Evolutionary conservation across 1,140 invertebrate species (phyloP).

Genomic region (Brachystomella parvula): DNA sequence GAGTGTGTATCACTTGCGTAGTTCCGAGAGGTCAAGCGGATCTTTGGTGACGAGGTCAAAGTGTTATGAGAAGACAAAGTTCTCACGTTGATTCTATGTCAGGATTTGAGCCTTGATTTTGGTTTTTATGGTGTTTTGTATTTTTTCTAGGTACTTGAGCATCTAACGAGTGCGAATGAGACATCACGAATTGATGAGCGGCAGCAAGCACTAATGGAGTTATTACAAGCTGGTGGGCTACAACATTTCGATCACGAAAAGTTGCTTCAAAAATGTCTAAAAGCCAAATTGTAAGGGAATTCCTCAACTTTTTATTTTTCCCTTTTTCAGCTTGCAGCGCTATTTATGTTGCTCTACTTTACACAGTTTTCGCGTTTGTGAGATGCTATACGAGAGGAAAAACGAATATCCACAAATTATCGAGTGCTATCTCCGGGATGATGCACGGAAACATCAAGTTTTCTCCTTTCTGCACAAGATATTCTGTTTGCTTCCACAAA

Average conservation of each 20-base stretch:
- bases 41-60: too few species aligned
- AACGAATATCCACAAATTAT: conserved; percentile 52
- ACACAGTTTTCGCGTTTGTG: conserved; percentile 54
- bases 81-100: too few species aligned
- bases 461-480: conserved; percentile 43
- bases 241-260: conserved; percentile 51
- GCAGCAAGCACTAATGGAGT: conserved; percentile 69
- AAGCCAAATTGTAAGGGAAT: conserved; percentile 56
- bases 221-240: conserved; percentile 62
- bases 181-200: conserved; percentile 58
- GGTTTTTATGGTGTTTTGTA: conserved; percentile 20
- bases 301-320: conserved; percentile 18
- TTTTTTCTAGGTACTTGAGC: conserved; percentile 46
- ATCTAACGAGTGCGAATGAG: conserved; percentile 48
- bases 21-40: too few species aligned
- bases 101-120: too few species aligned
- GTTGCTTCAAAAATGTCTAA: conserved; percentile 53
- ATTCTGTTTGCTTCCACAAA: conserved; percentile 37
- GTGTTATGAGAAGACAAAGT: too few species aligned
- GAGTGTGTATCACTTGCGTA: too few species aligned
- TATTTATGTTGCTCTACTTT: conserved; percentile 16
- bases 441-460: conserved; percentile 45
- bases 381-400: conserved; percentile 52
- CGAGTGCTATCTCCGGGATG: conserved; percentile 53
- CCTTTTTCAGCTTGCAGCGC: neutral